Base-by-base conservation (phyloP, 2,113 vertebrate species). In the Aleadryas rufinucha region DNA sequence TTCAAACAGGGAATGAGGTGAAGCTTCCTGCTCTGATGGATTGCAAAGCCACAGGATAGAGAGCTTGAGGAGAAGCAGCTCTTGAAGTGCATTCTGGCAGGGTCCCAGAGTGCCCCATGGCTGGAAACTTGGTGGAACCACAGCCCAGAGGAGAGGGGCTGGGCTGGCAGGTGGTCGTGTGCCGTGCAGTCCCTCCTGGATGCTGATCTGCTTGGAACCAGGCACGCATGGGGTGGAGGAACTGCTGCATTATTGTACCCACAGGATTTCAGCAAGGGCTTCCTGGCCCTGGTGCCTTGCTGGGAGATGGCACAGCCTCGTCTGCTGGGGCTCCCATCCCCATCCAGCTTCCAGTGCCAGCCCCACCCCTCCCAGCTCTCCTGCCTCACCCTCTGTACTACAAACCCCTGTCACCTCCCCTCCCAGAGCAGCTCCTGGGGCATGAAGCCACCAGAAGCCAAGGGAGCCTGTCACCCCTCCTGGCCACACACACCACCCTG, bases 181-280 rank as follows among this genome's bases (percentile, higher is more conserved):
- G 52, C 59, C 1, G 0, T 7, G 9, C 21, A 61, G 42, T 44
- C 28, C 19, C 27, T 72, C 45, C 53, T 61, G 68, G 41, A 10
- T 23, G 12, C 63, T 60, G 30, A 17, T 37, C 68, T 65, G 37
- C 87, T 37, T 35, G 60, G 77, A 74, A 15, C 16, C 0, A 0
- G 11, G 7, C 24, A 42, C 0, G 1, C 1, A 0, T 4, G 26
- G 41, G 4, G 4, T 0, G 0, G 24, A 61, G 23, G 22, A 39
- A 45, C 14, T 10, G 0, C 26, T 50, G 47, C 26, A 4, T 35
- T 39, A 22, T 28, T 11, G n/a, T n/a, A 59, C 50, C 41, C 63
- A 11, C 30, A 16, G n/a, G 5, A 42, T 24, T 77, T 33, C 71
- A 42, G 1, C 41, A 19, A 8, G 56, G 27, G 41, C 22, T 64